Percentiles rank a stretch among this genome's conserved stretches.
phyloP scores from a whole-genome alignment of 2,113 vertebrate species.

The Penelope pileata region DNA sequence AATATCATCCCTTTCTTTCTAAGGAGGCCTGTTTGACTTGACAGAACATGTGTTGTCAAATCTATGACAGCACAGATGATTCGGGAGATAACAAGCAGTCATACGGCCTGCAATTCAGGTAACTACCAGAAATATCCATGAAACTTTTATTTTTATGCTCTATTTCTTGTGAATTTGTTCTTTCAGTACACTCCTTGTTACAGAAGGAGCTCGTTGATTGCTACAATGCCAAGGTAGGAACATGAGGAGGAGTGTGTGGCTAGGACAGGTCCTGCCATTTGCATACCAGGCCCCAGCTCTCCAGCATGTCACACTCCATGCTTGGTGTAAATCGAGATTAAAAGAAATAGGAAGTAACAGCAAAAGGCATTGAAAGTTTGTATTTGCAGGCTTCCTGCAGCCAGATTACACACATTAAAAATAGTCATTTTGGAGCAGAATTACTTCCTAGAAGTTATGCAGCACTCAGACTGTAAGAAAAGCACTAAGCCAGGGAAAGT shows the following conservation, averaged over 20 bases:
- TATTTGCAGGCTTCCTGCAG: neutral
- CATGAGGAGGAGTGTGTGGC: neutral
- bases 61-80: neutral
- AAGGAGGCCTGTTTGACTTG: conserved; percentile 8
- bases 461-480: neutral
- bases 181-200: neutral
- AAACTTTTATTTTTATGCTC: neutral
- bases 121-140: neutral
- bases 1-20: neutral
- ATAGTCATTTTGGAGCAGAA: neutral
- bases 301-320: neutral
- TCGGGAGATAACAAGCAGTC: neutral
- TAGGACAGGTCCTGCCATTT: neutral
- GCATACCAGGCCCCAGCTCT: neutral
- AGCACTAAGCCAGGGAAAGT: neutral
- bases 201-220: neutral
- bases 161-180: neutral
- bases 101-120: neutral
- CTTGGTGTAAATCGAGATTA: neutral
- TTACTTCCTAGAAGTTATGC: neutral
- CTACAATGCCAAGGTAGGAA: neutral
- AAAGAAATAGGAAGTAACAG: neutral
- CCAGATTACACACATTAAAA: neutral
- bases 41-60: conserved; percentile 12
- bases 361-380: neutral